A percentile compares a stretch with the other conserved stretches of the same genome.
phyloP scores from a whole-genome alignment of 2,888 invertebrate genomes.

The Dione juno region DNA sequence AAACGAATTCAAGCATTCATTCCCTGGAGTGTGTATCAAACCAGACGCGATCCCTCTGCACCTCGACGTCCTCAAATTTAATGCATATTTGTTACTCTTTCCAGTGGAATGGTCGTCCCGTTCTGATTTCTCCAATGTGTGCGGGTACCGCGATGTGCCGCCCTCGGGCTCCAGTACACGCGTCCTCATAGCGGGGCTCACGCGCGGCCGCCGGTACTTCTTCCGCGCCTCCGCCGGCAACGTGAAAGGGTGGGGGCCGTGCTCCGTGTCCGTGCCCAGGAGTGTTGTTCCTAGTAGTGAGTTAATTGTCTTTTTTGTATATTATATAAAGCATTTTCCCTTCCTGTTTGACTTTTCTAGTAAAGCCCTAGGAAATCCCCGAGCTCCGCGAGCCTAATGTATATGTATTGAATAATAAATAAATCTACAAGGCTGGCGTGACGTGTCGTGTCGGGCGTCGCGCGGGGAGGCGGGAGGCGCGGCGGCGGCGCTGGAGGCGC shows the following conservation, averaged over 20 bases:
- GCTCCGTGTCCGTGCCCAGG: constrained; percentile 89
- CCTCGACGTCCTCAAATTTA: constrained; percentile 32
- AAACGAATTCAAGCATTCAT: too few species aligned
- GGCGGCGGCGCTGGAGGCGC: constrained; percentile 85
- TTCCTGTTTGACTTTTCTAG: too few species aligned
- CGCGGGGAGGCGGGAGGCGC: constrained; percentile 86
- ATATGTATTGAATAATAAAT: too few species aligned
- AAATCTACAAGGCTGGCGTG: constrained; percentile 52
- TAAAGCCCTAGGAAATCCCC: too few species aligned
- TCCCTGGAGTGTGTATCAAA: too few species aligned
- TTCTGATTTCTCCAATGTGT: constrained; percentile 91
- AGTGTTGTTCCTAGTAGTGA: constrained; percentile 95
- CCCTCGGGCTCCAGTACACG: constrained; percentile 69
- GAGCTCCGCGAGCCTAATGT: too few species aligned
- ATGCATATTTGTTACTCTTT: constrained; percentile 39
- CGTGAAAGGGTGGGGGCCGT: constrained; percentile 94
- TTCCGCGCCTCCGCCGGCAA: constrained; percentile 97
- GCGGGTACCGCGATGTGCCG: constrained; percentile 89
- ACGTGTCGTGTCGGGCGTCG: constrained; percentile 78
- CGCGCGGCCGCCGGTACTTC: constrained; percentile 93
- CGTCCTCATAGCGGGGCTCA: constrained; percentile 85
- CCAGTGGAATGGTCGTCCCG: constrained; percentile 97
- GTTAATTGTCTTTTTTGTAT: constrained; percentile 57
- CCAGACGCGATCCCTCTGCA: too few species aligned
- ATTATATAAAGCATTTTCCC: too few species aligned